Percentiles rank a stretch among this genome's conserved stretches.
Conservation (phyloP, 1,140 invertebrate genomes). For the Coptotermes formosanus region DNA sequence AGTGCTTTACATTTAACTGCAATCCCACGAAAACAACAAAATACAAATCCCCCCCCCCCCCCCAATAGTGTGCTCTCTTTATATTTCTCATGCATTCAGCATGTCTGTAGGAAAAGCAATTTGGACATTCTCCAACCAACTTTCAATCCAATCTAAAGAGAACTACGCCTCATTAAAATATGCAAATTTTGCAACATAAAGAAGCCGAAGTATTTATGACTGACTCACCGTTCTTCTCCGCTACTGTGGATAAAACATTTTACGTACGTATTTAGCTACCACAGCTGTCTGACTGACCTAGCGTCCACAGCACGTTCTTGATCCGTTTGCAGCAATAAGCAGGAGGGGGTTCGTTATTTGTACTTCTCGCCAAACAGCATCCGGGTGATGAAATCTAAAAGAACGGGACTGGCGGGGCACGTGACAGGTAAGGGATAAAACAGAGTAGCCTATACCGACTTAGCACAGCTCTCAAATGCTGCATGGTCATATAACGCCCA, state of each 20-base stretch:
- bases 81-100: neutral
- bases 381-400: too few species aligned
- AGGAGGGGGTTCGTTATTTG: too few species aligned
- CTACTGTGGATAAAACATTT: neutral
- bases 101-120: neutral
- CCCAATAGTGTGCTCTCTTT: too few species aligned
- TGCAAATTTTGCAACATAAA: constrained; percentile 17
- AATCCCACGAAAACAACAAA: neutral
- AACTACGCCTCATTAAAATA: constrained; percentile 26
- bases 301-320: too few species aligned
- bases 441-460: too few species aligned
- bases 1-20: neutral
- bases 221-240: neutral
- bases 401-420: too few species aligned
- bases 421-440: too few species aligned
- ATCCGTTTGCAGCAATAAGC: too few species aligned
- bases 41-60: too few species aligned
- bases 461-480: too few species aligned
- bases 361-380: too few species aligned
- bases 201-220: neutral
- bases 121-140: neutral
- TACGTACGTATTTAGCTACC: neutral
- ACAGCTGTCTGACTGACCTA: neutral
- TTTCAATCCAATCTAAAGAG: constrained; percentile 24
- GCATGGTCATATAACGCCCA: too few species aligned